Base-by-base conservation (phyloP, 2,888 invertebrate genomes). In the Parnassius apollo region DNA sequence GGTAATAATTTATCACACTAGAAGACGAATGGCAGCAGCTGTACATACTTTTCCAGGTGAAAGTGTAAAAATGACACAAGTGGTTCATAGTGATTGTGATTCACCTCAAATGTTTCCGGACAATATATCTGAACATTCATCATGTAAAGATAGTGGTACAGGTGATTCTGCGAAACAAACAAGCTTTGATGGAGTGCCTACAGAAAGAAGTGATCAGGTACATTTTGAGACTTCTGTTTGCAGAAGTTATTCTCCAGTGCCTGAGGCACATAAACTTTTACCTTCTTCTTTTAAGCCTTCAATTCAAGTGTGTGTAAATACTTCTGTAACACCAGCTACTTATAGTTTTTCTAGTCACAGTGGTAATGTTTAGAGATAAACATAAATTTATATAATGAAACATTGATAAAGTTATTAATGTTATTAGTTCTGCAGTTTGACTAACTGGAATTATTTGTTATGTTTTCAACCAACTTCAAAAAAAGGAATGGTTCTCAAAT, bases 1-100 rank as follows among this genome's bases (percentile, higher is more conserved):
- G 57, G 95, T 97, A 61, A 96, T 98, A 68, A 97, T 97, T 74
- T 97, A 97, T 83, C 96, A 96, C 78, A 96, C 97, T 4, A 93
- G 96, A 67, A 94, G 95, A 83, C 93, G 94, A 45, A 90, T 93
- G 83, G 92, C 93, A 55, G 86, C 92, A 66, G 82, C 92, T 61
- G 88, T 93, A 69, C 88, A 85, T 65, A 84, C 83, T 56, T 92
- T 82, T 78, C 86, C 89, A 66, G 78, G 89, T 68, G 89, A 91
- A 78, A 84, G 81, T 79, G 86, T 88, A 72, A 89, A 88, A 83
- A 88, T 90, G 89, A 90, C 88, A 73, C 88, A 88, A 83, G 83
- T 89, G 68, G 89, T 91, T 78, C 87, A 87, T 74, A 90, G 90
- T 87, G 92, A 91, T 71, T 90, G 88, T 86, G 89, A 92, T 68